Evolutionary conservation across 2,888 invertebrate genomes (phyloP).

Genomic region (Nemurella pictetii): DNA sequence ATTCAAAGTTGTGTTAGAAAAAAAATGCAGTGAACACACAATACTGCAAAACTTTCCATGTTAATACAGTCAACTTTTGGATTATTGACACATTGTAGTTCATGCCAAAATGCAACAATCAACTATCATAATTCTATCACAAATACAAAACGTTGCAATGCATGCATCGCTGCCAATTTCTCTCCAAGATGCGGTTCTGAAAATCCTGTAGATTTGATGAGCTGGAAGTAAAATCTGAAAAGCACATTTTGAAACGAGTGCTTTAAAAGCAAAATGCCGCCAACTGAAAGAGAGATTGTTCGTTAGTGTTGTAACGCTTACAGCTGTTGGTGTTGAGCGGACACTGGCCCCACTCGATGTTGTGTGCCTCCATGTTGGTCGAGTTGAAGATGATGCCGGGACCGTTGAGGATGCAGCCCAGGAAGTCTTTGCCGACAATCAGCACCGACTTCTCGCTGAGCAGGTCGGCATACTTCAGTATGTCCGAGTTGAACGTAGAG

Average conservation of each 20-base stretch:
- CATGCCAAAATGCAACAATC: background rate
- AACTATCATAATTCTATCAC: background rate
- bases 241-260: no score
- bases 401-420: conserved; percentile 83
- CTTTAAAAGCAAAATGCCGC: background rate
- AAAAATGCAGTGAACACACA: background rate
- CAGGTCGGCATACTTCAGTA: conserved; percentile 70
- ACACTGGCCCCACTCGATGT: conserved; percentile 75
- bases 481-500: conserved; percentile 74
- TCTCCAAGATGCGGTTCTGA: background rate
- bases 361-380: conserved; percentile 63
- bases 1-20: background rate
- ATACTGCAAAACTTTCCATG: background rate
- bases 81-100: background rate
- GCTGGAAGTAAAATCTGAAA: no score
- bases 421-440: conserved; percentile 78
- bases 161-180: background rate
- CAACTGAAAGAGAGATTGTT: background rate
- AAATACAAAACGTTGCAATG: background rate
- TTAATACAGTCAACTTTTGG: background rate
- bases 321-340: conserved; percentile 74
- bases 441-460: conserved; percentile 59
- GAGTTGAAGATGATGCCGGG: conserved; percentile 80
- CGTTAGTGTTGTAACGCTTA: conserved; percentile 56
- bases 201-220: no score